These are phyloP conservation scores for Siniperca undulata DNA, from an alignment of 2,797 vertebrate genomes.

Conservation along the genomic window DNA sequence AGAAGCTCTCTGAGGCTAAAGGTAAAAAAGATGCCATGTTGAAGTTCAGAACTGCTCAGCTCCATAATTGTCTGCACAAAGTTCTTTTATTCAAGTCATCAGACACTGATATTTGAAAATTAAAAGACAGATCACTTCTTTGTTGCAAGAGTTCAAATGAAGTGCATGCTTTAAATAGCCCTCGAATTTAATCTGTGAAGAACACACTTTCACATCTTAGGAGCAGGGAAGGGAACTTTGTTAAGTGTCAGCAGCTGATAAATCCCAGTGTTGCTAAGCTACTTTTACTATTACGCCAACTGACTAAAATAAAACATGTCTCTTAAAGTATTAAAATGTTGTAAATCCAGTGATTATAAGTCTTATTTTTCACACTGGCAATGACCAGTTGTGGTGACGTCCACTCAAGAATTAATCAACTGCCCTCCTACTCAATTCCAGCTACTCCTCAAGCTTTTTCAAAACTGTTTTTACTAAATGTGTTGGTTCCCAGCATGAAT, in stretches of 20 bases:
- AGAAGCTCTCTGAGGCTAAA: constrained; percentile 3
- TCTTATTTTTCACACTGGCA: background rate
- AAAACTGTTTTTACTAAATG: background rate
- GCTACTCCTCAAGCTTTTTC: background rate
- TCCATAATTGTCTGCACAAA: constrained; percentile 11
- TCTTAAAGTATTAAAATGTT: constrained; percentile 35
- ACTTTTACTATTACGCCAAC: constrained; percentile 22
- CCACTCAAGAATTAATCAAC: background rate
- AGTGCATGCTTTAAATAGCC: constrained; percentile 67
- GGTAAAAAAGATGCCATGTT: constrained; percentile 37
- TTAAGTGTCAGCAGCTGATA: constrained; percentile 27
- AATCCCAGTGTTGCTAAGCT: constrained; percentile 33
- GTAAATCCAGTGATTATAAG: background rate
- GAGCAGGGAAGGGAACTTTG: constrained; percentile 14
- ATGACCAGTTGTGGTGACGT: background rate
- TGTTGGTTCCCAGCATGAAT: background rate
- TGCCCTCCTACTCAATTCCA: background rate
- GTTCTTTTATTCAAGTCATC: constrained; percentile 13
- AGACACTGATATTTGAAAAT: constrained; percentile 30
- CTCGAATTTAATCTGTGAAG: constrained; percentile 52
- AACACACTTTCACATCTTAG: constrained; percentile 28
- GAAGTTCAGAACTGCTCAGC: constrained; percentile 21
- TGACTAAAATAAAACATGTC: constrained; percentile 29
- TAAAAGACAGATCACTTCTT: constrained; percentile 47
- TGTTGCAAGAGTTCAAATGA: constrained; percentile 57